Percentiles rank a stretch among this genome's conserved stretches.
phyloP scores from a whole-genome alignment of 2,888 invertebrate species.

The Tinea trinotella region DNA sequence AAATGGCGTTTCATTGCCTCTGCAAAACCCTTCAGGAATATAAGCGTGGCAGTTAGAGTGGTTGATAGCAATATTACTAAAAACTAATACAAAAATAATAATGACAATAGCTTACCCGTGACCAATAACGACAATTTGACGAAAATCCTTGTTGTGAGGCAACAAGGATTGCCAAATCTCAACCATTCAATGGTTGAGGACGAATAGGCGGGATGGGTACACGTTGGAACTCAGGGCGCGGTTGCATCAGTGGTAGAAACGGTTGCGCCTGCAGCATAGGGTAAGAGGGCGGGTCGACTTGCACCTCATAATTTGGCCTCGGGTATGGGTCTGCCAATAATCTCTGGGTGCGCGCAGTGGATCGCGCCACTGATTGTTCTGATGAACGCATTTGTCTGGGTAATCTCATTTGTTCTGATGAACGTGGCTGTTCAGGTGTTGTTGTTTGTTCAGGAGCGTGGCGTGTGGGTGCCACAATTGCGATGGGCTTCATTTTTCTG shows the following conservation, averaged over 20 bases:
- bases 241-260: background rate
- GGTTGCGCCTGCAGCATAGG: background rate
- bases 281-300: background rate
- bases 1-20: no score
- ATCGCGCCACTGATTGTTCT: background rate
- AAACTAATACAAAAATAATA: no score
- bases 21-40: no score
- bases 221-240: background rate
- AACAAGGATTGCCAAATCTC: background rate
- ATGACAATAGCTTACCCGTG: no score
- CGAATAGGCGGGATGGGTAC: background rate
- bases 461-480: no score
- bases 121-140: no score
- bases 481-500: no score
- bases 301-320: background rate
- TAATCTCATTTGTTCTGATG: no score
- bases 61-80: no score
- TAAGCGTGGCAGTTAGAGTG: no score
- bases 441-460: no score
- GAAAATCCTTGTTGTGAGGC: background rate
- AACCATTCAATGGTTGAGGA: background rate
- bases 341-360: background rate
- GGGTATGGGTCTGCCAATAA: background rate
- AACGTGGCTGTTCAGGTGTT: no score
- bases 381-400: background rate